phyloP scores from a whole-genome alignment of 2,888 invertebrate species.

The Hofmannophila pseudospretella region DNA sequence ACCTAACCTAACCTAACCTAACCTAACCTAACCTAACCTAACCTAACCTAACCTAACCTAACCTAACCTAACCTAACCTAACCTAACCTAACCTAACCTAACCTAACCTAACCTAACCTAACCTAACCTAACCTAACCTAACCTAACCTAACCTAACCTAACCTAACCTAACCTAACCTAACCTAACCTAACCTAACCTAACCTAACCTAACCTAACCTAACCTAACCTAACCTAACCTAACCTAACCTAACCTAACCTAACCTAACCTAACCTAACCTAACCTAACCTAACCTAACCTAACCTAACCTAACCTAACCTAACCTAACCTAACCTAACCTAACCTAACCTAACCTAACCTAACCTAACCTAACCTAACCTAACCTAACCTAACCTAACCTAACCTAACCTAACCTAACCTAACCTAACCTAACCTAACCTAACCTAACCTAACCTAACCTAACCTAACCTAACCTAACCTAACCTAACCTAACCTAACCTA shows the following conservation, averaged over 20 bases:
- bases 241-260: conserved; percentile 17
- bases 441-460: conserved; percentile 11
- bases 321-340: conserved; percentile 16
- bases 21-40: conserved; percentile 14
- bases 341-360: conserved; percentile 15
- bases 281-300: conserved; percentile 15
- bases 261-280: conserved; percentile 15
- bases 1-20: conserved; percentile 10
- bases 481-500: conserved; percentile 12
- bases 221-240: conserved; percentile 18
- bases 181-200: conserved; percentile 19
- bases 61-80: conserved; percentile 19
- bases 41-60: conserved; percentile 19
- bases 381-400: conserved; percentile 12
- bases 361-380: conserved; percentile 14
- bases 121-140: conserved; percentile 20
- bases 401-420: conserved; percentile 11
- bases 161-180: conserved; percentile 21
- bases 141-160: conserved; percentile 22
- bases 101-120: conserved; percentile 21
- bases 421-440: conserved; percentile 11
- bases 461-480: conserved; percentile 12
- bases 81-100: conserved; percentile 21
- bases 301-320: conserved; percentile 15
- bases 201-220: conserved; percentile 20